Evolutionary conservation across 1,140 invertebrate species (phyloP), one percentile per base, ranked within the genome.

Genomic region (Macrocentrus cingulum): DNA sequence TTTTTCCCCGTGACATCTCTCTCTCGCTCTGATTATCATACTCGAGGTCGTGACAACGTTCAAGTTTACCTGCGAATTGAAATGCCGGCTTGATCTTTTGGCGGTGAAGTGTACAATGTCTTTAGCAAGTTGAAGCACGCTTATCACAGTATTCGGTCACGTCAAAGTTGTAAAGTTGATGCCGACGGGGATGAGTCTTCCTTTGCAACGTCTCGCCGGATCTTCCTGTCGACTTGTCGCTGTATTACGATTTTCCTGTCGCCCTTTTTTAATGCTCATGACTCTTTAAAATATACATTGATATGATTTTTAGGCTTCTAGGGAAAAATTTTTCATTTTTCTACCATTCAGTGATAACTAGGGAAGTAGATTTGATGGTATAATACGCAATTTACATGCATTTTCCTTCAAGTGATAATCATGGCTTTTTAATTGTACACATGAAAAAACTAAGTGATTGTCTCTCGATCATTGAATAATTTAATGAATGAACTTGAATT

Each of bases 181-280:
- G 46, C 44, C 20, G 19, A 20, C 44, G 23, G 46, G 46, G 46
- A 49, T 16, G 23, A 22, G 23, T 23, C 29, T 8, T 48, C 23
- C 46, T 49, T 32, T 16, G 34, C 46, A 13, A 49, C 16, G 23
- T 32, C 46, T 49, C 9, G 15, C 22, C 46, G 46, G 46, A 49
- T 49, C 13, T 49, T 15, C 46, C 46, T 49, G 22, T 49, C 25
- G 25, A 29, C 25, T 46, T 23, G 46, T 49, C n/a, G n/a, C n/a
- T n/a, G n/a, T n/a, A n/a, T n/a, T 11, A 49, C 23, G 20, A 29
- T 49, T 18, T 46, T 23, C 25, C 2, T 13, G 7, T n/a, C 34
- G 13, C 34, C 34, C 11, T 20, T 15, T 32, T 23, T 23, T 13
- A 20, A 46, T 23, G 13, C 18, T 41, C 37, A 41, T 6, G 3